Base-by-base conservation (phyloP, 2,888 invertebrate genomes). In the Ennomos quercinarius region DNA sequence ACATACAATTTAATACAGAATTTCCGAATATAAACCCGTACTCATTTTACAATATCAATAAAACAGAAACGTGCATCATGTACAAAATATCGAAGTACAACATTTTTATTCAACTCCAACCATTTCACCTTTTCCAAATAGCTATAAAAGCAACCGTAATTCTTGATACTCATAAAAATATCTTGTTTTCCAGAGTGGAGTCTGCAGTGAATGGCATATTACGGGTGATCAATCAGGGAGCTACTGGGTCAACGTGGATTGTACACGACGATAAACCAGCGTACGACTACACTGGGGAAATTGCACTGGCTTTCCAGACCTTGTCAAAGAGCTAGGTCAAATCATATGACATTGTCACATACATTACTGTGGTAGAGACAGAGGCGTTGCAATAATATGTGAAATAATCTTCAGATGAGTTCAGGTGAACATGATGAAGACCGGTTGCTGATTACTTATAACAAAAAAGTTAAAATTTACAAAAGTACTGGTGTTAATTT, bases 141-240 rank as follows among this genome's bases (percentile, higher is more conserved):
- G 44, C 40, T 40, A 48, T 61, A 61, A 51, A 49, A 49, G 35
- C 50, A 47, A 43, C 48, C 47, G 52, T 61, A 52, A 52, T 37
- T 61, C 42, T 44, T 12, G 9, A 51, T 12, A 50, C 9, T 12
- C 50, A 57, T 45, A 52, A 59, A 49, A 63, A 55, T 62, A 62
- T 57, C 56, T 57, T 59, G 62, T 72, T 64, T 70, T 82, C 27
- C 83, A 91, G 91, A 66, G 90, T 91, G 46, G 78, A 78, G 55
- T 91, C 90, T 50, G 91, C 90, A 58, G 91, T 84, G 27, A 74
- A 73, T 6, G 91, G 91, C 35, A 87, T 91, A 66, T 67, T 91
- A 60, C 78, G 85, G 42, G 89, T 86, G 60, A 83, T 91, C 60
- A 80, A 80, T 43, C 68, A 73, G 60, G 91, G 84, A 5, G 71